phyloP scores from a whole-genome alignment of 2,113 vertebrate genomes.

The Boleophthalmus pectinirostris region DNA sequence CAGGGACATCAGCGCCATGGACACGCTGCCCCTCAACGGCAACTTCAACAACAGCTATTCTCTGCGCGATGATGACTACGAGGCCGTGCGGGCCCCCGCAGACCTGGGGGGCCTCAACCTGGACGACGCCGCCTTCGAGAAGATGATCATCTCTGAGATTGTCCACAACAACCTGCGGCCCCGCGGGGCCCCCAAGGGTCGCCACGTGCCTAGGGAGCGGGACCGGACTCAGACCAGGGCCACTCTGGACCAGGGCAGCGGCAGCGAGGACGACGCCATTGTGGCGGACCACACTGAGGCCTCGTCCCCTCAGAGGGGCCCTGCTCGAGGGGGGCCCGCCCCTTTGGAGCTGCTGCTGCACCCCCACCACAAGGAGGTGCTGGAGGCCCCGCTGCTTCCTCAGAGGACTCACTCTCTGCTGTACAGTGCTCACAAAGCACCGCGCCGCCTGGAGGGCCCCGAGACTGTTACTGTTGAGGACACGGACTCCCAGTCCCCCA shows the following conservation, averaged over 20 bases:
- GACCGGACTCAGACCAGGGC: slow-evolving; percentile 58
- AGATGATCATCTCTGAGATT: slow-evolving; percentile 99
- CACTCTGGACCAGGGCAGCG: slow-evolving; percentile 71
- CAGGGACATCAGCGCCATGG: slow-evolving; percentile 99
- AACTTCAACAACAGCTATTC: slow-evolving; percentile 99
- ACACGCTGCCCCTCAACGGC: slow-evolving; percentile 99
- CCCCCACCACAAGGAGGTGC: slow-evolving; percentile 82
- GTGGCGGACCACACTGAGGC: slow-evolving; percentile 85
- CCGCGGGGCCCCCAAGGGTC: slow-evolving; percentile 80
- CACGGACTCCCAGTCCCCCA: slow-evolving; percentile 78
- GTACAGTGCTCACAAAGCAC: slow-evolving; percentile 86
- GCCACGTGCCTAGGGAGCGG: slow-evolving; percentile 75
- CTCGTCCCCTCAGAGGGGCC: slow-evolving; percentile 80
- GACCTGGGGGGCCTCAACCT: slow-evolving; percentile 90
- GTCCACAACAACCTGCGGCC: slow-evolving; percentile 97
- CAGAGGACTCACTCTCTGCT: slow-evolving; percentile 99
- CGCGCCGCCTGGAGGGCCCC: slow-evolving; percentile 80
- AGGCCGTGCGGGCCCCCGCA: slow-evolving; percentile 81
- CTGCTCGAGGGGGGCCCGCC: slow-evolving; percentile 74
- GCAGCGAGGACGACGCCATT: slow-evolving; percentile 89
- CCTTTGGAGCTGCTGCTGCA: slow-evolving; percentile 89
- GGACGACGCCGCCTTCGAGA: slow-evolving; percentile 94
- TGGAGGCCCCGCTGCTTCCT: slow-evolving; percentile 94
- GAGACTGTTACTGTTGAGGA: slow-evolving; percentile 85
- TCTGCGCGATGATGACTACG: slow-evolving; percentile 90